Percentiles rank a stretch among this genome's conserved stretches.
These are phyloP conservation scores for Rotaria sp. DNA, from an alignment of 2,888 invertebrate genomes.

Conservation along the genomic window DNA sequence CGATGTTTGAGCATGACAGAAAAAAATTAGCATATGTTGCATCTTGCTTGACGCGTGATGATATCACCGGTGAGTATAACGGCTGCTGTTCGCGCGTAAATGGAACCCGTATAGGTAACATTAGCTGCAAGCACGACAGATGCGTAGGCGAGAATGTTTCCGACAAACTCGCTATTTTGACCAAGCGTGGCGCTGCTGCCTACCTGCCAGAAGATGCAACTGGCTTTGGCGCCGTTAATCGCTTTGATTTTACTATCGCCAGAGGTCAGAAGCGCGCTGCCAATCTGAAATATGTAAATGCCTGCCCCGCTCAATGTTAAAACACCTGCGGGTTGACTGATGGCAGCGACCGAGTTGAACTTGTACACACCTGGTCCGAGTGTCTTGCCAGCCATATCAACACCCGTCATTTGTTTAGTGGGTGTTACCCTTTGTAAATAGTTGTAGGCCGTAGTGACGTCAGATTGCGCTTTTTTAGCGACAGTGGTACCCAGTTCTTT, in stretches of 20 bases:
- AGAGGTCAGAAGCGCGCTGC: background rate
- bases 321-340: background rate
- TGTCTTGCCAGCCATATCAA: background rate
- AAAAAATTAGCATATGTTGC: background rate
- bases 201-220: background rate
- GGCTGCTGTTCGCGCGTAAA: background rate
- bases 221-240: background rate
- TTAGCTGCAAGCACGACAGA: background rate
- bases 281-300: background rate
- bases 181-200: background rate
- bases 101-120: background rate
- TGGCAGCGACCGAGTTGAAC: background rate
- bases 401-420: background rate
- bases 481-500: background rate
- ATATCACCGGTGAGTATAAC: background rate
- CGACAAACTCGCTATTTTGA: background rate
- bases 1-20: background rate
- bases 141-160: background rate
- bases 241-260: background rate
- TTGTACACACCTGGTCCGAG: background rate
- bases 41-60: background rate
- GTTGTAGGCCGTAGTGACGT: background rate
- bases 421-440: background rate
- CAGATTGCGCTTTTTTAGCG: background rate
- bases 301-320: background rate